Percentiles rank a stretch among this genome's conserved stretches.
Evolutionary conservation across 2,797 vertebrate species (phyloP).

Genomic region (Nasua narica): DNA sequence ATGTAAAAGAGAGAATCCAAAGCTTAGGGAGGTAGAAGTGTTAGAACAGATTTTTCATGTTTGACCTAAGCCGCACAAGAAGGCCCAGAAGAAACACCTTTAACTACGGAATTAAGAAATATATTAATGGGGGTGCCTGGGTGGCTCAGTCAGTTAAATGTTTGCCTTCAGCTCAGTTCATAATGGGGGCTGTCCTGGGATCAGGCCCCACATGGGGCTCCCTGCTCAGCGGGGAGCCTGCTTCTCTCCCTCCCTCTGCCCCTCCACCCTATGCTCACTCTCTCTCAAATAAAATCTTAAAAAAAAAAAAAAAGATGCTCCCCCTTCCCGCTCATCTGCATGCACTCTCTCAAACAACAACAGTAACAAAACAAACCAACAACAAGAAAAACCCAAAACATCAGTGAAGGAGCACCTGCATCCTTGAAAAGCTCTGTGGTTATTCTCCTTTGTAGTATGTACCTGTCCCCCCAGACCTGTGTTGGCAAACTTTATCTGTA

Average conservation of each 20-base stretch:
- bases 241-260: background rate
- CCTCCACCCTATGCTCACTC: background rate
- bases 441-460: background rate
- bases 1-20: background rate
- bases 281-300: background rate
- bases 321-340: background rate
- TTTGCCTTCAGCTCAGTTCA: background rate
- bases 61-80: background rate
- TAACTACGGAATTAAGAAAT: background rate
- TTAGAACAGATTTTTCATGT: background rate
- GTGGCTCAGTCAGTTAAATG: background rate
- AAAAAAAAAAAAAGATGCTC: background rate
- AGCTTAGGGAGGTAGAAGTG: background rate
- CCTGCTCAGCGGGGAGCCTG: background rate
- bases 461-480: background rate
- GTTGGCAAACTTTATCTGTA: background rate
- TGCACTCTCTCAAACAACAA: too few relatives aligned
- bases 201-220: accelerated
- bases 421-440: background rate
- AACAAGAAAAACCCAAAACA: background rate
- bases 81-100: background rate
- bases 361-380: too few relatives aligned
- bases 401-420: background rate
- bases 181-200: background rate
- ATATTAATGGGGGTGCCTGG: background rate